phyloP scores from a whole-genome alignment of 1,140 invertebrate species.

The Pseudoatta argentina region DNA sequence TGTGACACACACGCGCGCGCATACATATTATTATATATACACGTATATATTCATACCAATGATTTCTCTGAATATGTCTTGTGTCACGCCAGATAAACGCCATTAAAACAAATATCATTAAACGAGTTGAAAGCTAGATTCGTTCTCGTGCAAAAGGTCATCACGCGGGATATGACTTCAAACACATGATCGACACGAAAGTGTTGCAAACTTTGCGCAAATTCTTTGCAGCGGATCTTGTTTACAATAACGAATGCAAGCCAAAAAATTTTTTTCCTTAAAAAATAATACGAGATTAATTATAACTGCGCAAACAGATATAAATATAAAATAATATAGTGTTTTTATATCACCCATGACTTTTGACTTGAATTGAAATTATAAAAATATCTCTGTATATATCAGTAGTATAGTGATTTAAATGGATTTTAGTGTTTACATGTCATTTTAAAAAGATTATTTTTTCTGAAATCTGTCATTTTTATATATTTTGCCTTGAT shows the following conservation, averaged over 20 bases:
- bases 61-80: neutral
- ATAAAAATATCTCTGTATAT: neutral
- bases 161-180: neutral
- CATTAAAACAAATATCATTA: neutral
- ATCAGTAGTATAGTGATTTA: neutral
- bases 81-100: neutral
- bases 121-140: neutral
- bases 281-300: neutral
- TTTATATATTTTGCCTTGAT: neutral
- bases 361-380: slow-evolving; percentile 41
- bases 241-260: neutral
- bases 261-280: neutral
- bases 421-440: neutral
- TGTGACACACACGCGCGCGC: too few species aligned
- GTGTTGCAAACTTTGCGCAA: neutral
- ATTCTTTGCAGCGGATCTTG: neutral
- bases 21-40: too few species aligned
- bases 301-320: neutral
- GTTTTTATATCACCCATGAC: neutral
- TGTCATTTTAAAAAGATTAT: neutral
- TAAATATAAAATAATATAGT: slow-evolving; percentile 5
- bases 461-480: neutral
- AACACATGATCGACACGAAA: neutral
- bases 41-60: too few species aligned
- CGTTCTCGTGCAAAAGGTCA: slow-evolving; percentile 2